Evolutionary conservation across 1,140 invertebrate species (phyloP), one percentile per base, ranked within the genome.

Genomic region (Goniozus legneri): DNA sequence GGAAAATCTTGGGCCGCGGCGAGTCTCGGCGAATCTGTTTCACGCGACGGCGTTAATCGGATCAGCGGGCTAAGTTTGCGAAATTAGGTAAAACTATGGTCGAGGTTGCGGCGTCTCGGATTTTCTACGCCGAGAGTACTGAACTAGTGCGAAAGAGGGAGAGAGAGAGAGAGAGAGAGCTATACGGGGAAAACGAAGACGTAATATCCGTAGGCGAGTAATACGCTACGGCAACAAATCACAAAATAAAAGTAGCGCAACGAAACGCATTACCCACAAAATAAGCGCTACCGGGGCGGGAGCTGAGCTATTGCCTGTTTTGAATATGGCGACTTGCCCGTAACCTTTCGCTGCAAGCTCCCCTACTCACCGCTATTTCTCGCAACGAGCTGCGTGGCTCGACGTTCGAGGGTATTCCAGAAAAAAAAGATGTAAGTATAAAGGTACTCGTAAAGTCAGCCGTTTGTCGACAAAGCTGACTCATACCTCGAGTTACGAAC

Each of bases 181-280:
- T n/a, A n/a, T n/a, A n/a, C n/a, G n/a, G n/a, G n/a, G n/a, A n/a
- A n/a, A n/a, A n/a, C n/a, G n/a, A n/a, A n/a, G n/a, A n/a, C n/a
- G n/a, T n/a, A n/a, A n/a, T n/a, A n/a, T n/a, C n/a, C 19, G 18
- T 10, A 18, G 36, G 13, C 27, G 43, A 19, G 33, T 42, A 47
- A 58, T 57, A 49, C 56, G 43, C n/a, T 18, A 33, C 47, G n/a
- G 43, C 34, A 37, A 32, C 51, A 45, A 54, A 59, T 59, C 56
- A 30, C 18, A n/a, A 45, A 58, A 51, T 51, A 51, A 51, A 59
- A 39, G 34, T 18, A 44, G 13, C 7, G 44, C 40, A 41, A 41
- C 14, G 40, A 44, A 58, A 58, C 39, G 56, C 56, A 51, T 59
- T 51, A 51, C 45, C 56, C 56, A 54, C 58, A 59, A 59, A 59